Evolutionary conservation across 64 coral and sea anemone species (phyloP).

Genomic region (Astreopora myriophthalma): DNA sequence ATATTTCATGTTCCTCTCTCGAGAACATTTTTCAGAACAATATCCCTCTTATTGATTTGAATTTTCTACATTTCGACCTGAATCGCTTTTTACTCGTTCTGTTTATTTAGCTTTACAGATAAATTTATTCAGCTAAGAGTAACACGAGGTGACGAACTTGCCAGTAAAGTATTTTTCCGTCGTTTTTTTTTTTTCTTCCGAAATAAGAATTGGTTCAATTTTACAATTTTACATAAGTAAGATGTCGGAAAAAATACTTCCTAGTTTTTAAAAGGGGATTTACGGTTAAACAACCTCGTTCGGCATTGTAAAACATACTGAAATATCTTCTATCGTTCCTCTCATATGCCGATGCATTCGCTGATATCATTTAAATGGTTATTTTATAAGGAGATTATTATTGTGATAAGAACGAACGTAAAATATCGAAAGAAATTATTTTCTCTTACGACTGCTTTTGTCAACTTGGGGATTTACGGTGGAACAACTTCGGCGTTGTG

Average conservation of each 20-base stretch:
- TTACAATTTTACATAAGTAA: background rate
- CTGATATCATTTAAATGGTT: background rate
- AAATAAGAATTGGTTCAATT: background rate
- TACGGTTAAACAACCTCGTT: constrained; percentile 4
- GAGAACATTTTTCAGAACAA: background rate
- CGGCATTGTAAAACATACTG: background rate
- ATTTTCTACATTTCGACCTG: background rate
- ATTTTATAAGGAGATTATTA: background rate
- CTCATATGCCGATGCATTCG: background rate
- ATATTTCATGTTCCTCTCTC: background rate
- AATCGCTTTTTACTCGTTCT: constrained; percentile 1
- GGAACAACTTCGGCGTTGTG: background rate
- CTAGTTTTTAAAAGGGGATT: background rate
- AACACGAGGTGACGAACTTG: constrained; percentile 49
- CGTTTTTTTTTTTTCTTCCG: background rate
- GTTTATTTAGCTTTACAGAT: constrained; percentile 54
- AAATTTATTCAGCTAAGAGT: constrained; percentile 56
- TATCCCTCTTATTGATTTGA: background rate
- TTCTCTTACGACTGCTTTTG: too few species aligned
- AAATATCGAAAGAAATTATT: background rate
- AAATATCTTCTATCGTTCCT: background rate
- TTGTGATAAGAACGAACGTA: background rate
- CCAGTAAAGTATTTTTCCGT: constrained; percentile 23
- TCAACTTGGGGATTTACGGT: background rate
- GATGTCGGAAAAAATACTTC: background rate